phyloP scores from a whole-genome alignment of 1,140 invertebrate genomes.

The Uloborus diversus region DNA sequence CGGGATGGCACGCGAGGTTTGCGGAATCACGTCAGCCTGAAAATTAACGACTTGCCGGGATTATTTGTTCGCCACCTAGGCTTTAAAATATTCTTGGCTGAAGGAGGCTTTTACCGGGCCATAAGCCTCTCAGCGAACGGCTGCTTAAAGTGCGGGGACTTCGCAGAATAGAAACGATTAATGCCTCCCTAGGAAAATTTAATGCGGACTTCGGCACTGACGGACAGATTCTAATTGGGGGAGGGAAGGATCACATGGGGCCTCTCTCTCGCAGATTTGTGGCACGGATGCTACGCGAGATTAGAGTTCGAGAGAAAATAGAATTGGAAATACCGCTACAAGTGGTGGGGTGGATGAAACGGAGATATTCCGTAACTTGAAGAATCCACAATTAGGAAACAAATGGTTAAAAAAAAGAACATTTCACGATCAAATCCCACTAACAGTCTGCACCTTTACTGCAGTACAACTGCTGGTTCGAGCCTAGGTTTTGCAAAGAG shows the following conservation, averaged over 20 bases:
- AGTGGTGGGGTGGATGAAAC: too few species aligned
- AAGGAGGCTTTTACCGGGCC: conserved; percentile 5
- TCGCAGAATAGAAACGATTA: conserved; percentile 15
- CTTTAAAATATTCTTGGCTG: conserved; percentile 33
- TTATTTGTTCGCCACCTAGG: conserved; percentile 40
- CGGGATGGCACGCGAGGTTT: conserved; percentile 21
- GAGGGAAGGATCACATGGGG: neutral
- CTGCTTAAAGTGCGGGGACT: neutral
- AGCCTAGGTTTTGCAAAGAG: too few species aligned
- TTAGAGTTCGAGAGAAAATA: too few species aligned
- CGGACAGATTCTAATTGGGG: conserved; percentile 32
- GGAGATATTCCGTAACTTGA: too few species aligned
- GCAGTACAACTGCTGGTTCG: too few species aligned
- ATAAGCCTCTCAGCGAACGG: conserved; percentile 3
- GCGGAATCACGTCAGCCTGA: conserved; percentile 35
- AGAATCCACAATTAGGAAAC: too few species aligned
- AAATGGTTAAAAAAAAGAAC: too few species aligned
- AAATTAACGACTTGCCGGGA: conserved; percentile 42
- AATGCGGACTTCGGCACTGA: conserved; percentile 24
- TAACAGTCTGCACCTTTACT: too few species aligned
- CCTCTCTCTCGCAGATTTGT: too few species aligned
- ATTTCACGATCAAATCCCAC: too few species aligned
- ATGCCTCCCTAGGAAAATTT: conserved; percentile 2
- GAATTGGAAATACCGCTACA: too few species aligned
- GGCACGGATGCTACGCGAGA: too few species aligned